Evolutionary conservation across 2,797 vertebrate genomes (phyloP).

Genomic region (Acanthurus lineatus): DNA sequence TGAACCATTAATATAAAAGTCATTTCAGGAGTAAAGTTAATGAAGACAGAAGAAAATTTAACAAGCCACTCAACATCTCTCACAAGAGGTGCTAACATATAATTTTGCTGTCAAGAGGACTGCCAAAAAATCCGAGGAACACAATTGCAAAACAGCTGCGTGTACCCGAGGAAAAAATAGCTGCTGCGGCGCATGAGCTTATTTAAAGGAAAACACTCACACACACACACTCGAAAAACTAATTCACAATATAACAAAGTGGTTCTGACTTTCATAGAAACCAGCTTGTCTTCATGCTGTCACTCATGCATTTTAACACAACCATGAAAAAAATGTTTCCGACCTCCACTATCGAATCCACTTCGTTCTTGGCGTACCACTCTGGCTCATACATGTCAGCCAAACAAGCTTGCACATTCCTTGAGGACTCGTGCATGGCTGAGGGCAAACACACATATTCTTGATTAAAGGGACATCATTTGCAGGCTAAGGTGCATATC

Average conservation of each 20-base stretch:
- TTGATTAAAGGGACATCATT: conserved; percentile 1
- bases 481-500: not conserved
- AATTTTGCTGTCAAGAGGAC: conserved; percentile 11
- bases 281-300: not conserved
- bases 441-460: conserved; percentile 38
- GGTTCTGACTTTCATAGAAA: conserved; percentile 24
- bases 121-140: not conserved
- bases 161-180: not conserved
- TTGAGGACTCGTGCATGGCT: conserved; percentile 99
- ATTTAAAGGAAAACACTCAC: conserved; percentile 5
- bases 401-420: conserved; percentile 93
- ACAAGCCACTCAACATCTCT: not conserved
- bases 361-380: conserved; percentile 94
- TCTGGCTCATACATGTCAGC: conserved; percentile 97
- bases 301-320: not conserved
- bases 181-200: not conserved
- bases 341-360: conserved; percentile 94
- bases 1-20: conserved; percentile 18
- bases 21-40: conserved; percentile 4
- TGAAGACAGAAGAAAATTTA: not conserved
- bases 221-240: conserved; percentile 11
- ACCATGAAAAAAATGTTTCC: conserved; percentile 56
- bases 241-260: conserved; percentile 6
- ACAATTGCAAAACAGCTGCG: conserved; percentile 5
- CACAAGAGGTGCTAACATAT: not conserved